Evolutionary conservation across 2,113 vertebrate species (phyloP), one percentile per base, ranked within the genome.

Genomic region (Phrynosoma blainvillii): DNA sequence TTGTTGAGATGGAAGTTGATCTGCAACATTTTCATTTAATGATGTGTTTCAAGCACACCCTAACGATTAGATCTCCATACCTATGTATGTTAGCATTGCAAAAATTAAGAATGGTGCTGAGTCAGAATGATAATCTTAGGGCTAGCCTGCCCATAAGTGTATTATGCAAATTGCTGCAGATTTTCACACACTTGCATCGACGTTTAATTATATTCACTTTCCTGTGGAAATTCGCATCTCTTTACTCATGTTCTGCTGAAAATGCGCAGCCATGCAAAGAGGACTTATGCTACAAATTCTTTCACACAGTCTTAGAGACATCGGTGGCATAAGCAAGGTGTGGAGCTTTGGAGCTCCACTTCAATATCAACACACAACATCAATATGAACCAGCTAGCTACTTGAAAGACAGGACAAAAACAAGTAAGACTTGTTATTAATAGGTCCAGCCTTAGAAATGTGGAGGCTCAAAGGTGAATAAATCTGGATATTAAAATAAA

Each of bases 1-100:
- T 70, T 87, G 30, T 86, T 32, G 0, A 4, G 84, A 82, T 85
- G 86, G 93, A 94, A 91, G 93, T 70, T 74, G 93, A 91, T 87
- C 62, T 0, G 0, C 92, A 73, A 0, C 94, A 88, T 94, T 93
- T 91, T 92, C 84, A 32, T 42, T 56, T 40, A 81, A 42, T 95
- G 89, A 93, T 76, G 84, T 89, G 23, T 91, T 76, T 78, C 62
- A 76, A 92, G 73, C 88, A 90, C 88, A 85, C 90, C 79, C 84
- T 76, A 65, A 62, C 75, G 23, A 73, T 91, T 74, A 89, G 85
- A 30, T 47, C 87, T 84, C 79, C 9, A 6, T 1, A 1, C n/a
- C 79, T 18, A 9, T 25, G 5, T 59, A n/a, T 23, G 36, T 66
- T 66, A 20, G 27, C 71, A 62, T 59, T 76, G 56, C 16, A 52